These are phyloP conservation scores for Phalacrocorax brasilianus DNA, from an alignment of 2,113 vertebrate genomes.

Conservation along the genomic window DNA sequence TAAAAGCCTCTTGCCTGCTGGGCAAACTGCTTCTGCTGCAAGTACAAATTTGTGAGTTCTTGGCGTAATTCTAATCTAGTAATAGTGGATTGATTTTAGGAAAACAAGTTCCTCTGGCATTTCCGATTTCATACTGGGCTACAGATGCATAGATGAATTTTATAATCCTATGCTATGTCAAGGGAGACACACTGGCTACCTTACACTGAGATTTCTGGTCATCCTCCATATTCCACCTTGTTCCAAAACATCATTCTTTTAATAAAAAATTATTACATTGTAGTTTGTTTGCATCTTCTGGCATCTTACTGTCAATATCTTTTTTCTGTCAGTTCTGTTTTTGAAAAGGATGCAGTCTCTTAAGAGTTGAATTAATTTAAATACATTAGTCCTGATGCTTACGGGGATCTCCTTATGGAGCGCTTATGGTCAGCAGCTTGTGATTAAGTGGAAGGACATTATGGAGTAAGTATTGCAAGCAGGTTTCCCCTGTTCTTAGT, in stretches of 20 bases:
- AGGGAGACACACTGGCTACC: too few species aligned
- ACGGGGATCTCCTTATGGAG: neutral
- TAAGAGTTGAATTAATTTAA: neutral
- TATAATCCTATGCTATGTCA: neutral
- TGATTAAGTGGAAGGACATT: neutral
- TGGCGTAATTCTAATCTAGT: neutral
- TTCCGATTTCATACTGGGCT: neutral
- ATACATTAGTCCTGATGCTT: neutral
- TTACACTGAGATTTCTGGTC: neutral
- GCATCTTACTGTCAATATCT: neutral
- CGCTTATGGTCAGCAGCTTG: neutral
- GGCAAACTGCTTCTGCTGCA: neutral
- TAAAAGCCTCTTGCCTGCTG: neutral
- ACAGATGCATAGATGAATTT: neutral
- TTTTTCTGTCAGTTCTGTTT: neutral
- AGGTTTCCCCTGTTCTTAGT: neutral
- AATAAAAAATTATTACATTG: neutral
- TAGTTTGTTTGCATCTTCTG: neutral
- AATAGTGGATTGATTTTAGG: neutral
- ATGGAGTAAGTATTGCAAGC: neutral
- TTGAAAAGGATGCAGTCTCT: neutral
- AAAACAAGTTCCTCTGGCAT: neutral
- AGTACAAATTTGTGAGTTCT: neutral
- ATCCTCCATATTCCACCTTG: neutral
- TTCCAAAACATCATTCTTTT: neutral